Percentiles rank a stretch among this genome's conserved stretches.
phyloP scores from a whole-genome alignment of 2,113 vertebrate species.

The Phalacrocorax aristotelis region DNA sequence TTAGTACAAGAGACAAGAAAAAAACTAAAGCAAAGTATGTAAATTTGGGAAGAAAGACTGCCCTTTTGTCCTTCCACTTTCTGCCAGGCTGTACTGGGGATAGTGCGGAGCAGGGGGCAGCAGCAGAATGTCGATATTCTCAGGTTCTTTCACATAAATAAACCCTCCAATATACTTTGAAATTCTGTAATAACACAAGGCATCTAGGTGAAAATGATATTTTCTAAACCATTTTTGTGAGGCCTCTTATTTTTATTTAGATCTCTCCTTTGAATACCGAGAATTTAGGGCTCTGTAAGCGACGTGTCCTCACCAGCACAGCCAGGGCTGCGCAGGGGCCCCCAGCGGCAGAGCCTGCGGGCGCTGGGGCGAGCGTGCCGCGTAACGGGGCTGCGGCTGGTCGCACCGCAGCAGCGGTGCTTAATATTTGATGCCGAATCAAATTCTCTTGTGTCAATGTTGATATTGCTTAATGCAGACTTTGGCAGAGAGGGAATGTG shows the following conservation, averaged over 20 bases:
- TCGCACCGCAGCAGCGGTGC: accelerated
- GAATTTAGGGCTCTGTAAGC: not conserved
- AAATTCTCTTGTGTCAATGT: not conserved
- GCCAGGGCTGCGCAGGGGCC: accelerated
- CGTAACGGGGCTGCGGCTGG: no score
- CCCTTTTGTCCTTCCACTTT: not conserved
- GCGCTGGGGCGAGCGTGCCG: accelerated
- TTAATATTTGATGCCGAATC: not conserved
- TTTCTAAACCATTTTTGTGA: not conserved
- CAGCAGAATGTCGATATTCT: not conserved
- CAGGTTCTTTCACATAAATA: not conserved
- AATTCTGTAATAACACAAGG: not conserved
- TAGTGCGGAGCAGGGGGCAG: accelerated
- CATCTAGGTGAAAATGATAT: not conserved
- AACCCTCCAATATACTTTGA: not conserved
- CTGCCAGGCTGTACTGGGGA: not conserved
- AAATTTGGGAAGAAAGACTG: no score
- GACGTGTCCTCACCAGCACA: not conserved
- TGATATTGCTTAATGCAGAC: not conserved
- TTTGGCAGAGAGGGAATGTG: not conserved
- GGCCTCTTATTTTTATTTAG: not conserved
- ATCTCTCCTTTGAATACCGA: not conserved
- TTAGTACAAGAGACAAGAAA: not conserved
- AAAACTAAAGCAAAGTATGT: accelerated
- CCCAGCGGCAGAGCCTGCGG: accelerated